Base-by-base conservation (phyloP, 2,888 invertebrate genomes). In the Caenorhabditis japonica region DNA sequence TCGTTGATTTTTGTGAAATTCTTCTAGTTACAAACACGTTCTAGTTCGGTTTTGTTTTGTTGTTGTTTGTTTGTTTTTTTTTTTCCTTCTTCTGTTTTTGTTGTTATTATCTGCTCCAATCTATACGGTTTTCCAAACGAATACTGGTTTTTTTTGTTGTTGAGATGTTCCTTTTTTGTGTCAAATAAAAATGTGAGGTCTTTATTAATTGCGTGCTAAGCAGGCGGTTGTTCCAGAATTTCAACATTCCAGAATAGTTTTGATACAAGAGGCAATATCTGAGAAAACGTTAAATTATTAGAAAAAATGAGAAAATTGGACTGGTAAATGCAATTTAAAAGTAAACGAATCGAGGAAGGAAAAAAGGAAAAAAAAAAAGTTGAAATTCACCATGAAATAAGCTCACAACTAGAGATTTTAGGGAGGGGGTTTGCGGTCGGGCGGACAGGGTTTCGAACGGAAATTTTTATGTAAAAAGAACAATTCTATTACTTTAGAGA, bases 341-440 rank as follows among this genome's bases (percentile, higher is more conserved):
- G n/a, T n/a, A n/a, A n/a, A n/a, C n/a, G n/a, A n/a, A n/a, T n/a
- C n/a, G n/a, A 43, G 44, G 36, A 23, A 23, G 34, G 13, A 43
- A 36, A 43, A 23, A 38, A 3, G 27, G n/a, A 7, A 41, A 23
- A 52, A 33, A 56, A 61, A 61, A 49, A 44, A 39, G 21, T 4
- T 36, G 36, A 27, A 27, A 36, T 56, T 64, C 64, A 64, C 64
- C 72, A 66, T 64, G 61, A 61, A 72, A 66, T 74, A 74, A 74
- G 74, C 74, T 74, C 74, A 74, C 74, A 74, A 74, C 74, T 74
- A 73, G 73, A 73, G 66, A 73, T 60, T 61, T 68, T 58, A 7
- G 46, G 68, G 5, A 7, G 5, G 53, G 41, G 41, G 27, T 19
- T 33, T 44, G 25, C 23, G 15, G 30, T 56, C 41, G 55, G 21